Percentiles rank a stretch among this genome's conserved stretches.
Evolutionary conservation across 2,888 invertebrate genomes (phyloP).

Genomic region (Onchidella celtica): DNA sequence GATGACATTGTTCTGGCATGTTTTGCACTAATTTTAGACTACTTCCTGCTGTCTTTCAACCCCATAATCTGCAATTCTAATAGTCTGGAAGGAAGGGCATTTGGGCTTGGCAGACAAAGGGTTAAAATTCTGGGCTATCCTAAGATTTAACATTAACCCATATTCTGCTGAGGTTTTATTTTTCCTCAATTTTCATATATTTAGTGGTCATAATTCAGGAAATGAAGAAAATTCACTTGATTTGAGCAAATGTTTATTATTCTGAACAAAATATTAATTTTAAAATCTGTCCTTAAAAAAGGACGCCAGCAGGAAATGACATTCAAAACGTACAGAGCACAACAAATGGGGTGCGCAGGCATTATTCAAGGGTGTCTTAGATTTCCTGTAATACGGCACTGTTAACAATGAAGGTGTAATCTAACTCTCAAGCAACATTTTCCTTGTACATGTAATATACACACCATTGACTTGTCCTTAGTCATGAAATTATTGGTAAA

Average conservation of each 20-base stretch:
- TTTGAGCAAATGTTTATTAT: background rate
- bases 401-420: background rate
- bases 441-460: no score
- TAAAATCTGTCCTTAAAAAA: background rate
- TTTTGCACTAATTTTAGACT: no score
- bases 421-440: background rate
- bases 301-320: background rate
- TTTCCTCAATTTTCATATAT: background rate
- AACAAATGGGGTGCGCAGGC: no score
- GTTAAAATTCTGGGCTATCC: no score
- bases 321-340: background rate
- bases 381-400: background rate
- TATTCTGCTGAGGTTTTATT: background rate
- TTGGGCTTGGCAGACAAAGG: no score
- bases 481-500: no score
- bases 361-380: background rate
- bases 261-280: background rate
- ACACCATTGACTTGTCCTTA: no score
- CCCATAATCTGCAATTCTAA: no score
- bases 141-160: no score
- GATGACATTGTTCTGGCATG: no score
- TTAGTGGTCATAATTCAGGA: background rate
- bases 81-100: no score
- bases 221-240: background rate
- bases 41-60: no score